Conservation (phyloP, 1,140 invertebrate genomes). For the Orchesella cincta region DNA sequence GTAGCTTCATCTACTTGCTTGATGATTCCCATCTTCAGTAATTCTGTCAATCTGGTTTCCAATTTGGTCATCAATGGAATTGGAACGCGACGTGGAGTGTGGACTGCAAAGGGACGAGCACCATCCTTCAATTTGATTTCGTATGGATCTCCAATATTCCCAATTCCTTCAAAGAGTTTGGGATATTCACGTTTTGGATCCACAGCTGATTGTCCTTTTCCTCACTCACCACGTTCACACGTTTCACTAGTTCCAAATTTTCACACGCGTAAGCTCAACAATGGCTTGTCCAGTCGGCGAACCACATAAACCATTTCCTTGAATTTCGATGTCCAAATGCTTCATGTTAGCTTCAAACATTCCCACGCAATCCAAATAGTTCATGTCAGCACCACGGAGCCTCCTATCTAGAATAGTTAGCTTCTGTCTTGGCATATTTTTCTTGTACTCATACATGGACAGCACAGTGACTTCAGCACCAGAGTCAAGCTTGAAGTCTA, state of each 20-base stretch:
- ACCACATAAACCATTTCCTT: slow-evolving; percentile 21
- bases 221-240: neutral
- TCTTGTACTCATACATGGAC: neutral
- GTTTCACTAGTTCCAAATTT: neutral
- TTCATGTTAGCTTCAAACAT: neutral
- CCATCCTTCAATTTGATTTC: slow-evolving; percentile 31
- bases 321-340: neutral
- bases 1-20: slow-evolving; percentile 52
- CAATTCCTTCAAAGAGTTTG: slow-evolving; percentile 29
- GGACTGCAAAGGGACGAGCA: slow-evolving; percentile 25
- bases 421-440: neutral
- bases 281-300: neutral
- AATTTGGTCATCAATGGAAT: slow-evolving; percentile 34
- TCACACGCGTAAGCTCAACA: slow-evolving; percentile 1
- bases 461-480: slow-evolving; percentile 36
- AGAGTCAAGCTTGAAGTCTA: slow-evolving; percentile 36
- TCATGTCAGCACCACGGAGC: neutral
- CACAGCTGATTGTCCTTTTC: slow-evolving; percentile 12
- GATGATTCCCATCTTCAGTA: slow-evolving; percentile 51
- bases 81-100: slow-evolving; percentile 35
- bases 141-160: slow-evolving; percentile 19
- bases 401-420: neutral
- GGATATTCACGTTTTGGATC: slow-evolving; percentile 33
- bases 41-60: slow-evolving; percentile 41
- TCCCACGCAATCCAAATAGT: neutral